Conservation (phyloP, 2,888 invertebrate species). For the Ommatoiulus sabulosus region DNA sequence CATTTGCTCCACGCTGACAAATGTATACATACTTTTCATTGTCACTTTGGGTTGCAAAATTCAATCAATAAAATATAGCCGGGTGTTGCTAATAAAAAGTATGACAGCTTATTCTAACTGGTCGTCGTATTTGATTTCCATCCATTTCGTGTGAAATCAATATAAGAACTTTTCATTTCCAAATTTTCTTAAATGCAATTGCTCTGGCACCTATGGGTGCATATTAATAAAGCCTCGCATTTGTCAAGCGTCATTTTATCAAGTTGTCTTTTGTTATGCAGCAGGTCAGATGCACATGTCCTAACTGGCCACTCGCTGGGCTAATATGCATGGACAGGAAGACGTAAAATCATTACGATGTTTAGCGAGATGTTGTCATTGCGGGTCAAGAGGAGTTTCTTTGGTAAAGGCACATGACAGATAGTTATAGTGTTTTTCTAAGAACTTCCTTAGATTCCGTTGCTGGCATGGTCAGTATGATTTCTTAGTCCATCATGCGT, state of each 20-base stretch:
- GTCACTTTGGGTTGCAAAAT: too few relatives aligned
- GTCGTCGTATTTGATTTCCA: neutral
- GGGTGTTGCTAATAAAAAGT: too few relatives aligned
- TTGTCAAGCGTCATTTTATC: neutral
- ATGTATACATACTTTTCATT: too few relatives aligned
- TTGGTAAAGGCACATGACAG: neutral
- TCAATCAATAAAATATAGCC: too few relatives aligned
- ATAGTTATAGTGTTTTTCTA: constrained; percentile 21
- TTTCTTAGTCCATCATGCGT: neutral
- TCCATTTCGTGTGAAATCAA: neutral
- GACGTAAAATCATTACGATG: constrained; percentile 7
- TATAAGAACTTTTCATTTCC: neutral
- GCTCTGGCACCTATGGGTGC: neutral
- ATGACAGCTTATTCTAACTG: constrained; percentile 33
- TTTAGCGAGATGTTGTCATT: neutral
- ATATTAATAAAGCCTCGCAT: neutral
- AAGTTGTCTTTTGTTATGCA: neutral
- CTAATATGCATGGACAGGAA: neutral
- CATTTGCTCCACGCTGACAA: too few relatives aligned
- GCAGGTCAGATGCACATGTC: neutral
- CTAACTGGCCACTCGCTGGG: constrained; percentile 21
- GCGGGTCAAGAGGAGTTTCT: constrained; percentile 13
- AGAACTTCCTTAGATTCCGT: constrained; percentile 23
- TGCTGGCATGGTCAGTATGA: neutral
- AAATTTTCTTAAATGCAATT: neutral